Evolutionary conservation across 2,113 vertebrate species (phyloP).

Genomic region (Cyrtonyx montezumae): DNA sequence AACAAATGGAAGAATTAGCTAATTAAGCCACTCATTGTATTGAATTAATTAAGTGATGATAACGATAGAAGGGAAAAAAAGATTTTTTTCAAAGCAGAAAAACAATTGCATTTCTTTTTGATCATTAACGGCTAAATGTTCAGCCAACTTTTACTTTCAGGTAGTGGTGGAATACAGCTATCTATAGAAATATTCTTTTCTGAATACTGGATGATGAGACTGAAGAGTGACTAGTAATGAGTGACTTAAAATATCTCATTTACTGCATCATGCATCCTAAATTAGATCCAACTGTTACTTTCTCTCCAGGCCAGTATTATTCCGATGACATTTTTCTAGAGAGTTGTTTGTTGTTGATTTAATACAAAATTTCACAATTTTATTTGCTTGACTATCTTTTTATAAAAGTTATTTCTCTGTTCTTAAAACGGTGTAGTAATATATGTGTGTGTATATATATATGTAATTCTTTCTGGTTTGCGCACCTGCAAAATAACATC

Average conservation of each 20-base stretch:
- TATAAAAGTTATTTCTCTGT: not conserved
- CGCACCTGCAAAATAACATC: not conserved
- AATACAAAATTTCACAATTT: not conserved
- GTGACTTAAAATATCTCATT: not conserved
- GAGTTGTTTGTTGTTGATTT: not conserved
- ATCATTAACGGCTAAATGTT: not conserved
- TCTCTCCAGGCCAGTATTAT: not conserved
- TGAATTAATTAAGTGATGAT: not conserved
- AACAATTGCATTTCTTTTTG: not conserved
- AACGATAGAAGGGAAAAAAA: not conserved
- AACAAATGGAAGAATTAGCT: slow-evolving; percentile 10
- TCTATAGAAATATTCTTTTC: not conserved
- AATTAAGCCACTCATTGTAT: not conserved
- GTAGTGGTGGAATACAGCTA: not conserved
- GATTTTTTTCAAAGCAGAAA: not conserved
- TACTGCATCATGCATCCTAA: not conserved
- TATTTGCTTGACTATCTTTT: not conserved
- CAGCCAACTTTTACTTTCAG: not conserved
- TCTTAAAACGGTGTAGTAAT: not conserved
- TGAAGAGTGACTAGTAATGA: not conserved
- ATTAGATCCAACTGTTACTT: not conserved
- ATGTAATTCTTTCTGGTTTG: not conserved
- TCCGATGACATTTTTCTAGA: not conserved
- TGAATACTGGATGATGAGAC: not conserved
- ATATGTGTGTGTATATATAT: not conserved